Percentiles rank a stretch among this genome's conserved stretches.
Evolutionary conservation across 1,140 invertebrate species (phyloP).

Genomic region (Centruroides vittatus): DNA sequence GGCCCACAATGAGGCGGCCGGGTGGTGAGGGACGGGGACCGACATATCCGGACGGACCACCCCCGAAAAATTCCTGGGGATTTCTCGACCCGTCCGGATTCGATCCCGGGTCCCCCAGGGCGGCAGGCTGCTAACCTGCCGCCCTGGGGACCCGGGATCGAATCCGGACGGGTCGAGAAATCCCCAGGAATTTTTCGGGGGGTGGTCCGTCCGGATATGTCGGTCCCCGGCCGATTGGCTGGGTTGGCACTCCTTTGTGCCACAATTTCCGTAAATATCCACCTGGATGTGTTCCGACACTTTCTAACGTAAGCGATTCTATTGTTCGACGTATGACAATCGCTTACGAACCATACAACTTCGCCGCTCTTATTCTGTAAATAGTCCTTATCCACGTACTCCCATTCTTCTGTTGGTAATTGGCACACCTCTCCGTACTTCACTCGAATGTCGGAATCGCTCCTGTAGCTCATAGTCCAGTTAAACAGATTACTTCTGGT

Average conservation of each 20-base stretch:
- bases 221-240: conserved; percentile 23
- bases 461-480: conserved; percentile 34
- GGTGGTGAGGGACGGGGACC: too few relatives aligned
- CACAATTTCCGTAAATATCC: conserved; percentile 52
- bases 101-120: too few relatives aligned
- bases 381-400: conserved; percentile 12
- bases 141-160: too few relatives aligned
- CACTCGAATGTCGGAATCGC: conserved; percentile 25
- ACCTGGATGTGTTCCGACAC: conserved; percentile 37
- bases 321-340: conserved; percentile 38
- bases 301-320: conserved; percentile 39
- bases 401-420: conserved; percentile 1
- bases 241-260: conserved; percentile 11
- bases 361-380: too few relatives aligned
- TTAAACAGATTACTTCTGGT: conserved; percentile 25
- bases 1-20: too few relatives aligned
- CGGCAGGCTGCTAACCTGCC: too few relatives aligned
- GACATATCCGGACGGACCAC: too few relatives aligned
- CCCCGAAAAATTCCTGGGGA: not conserved
- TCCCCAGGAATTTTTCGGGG: too few relatives aligned
- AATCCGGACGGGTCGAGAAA: too few relatives aligned
- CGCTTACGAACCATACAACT: conserved; percentile 46
- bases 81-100: too few relatives aligned
- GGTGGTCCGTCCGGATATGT: too few relatives aligned
- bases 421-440: conserved; percentile 17